Evolutionary conservation across 1,140 invertebrate species (phyloP).

Genomic region (Metaphire vulgaris): DNA sequence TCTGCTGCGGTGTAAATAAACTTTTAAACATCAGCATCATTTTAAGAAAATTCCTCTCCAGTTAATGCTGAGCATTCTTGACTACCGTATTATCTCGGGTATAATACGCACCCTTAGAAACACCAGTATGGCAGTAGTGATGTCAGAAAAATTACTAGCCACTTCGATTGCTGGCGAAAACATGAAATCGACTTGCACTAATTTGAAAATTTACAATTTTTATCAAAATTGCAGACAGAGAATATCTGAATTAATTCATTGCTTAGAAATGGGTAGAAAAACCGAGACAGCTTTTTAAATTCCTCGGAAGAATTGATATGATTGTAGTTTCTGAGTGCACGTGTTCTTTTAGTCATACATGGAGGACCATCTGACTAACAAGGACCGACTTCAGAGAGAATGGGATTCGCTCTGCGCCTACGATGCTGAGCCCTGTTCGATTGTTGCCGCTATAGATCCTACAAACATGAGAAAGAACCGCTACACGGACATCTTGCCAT

Average conservation of each 20-base stretch:
- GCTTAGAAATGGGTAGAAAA: background rate
- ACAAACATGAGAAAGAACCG: constrained; percentile 52
- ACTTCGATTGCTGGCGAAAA: too few species aligned
- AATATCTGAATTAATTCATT: too few species aligned
- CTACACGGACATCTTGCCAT: constrained; percentile 71
- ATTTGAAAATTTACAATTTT: too few species aligned
- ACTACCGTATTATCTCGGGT: background rate
- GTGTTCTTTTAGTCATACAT: background rate
- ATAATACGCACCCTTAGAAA: background rate
- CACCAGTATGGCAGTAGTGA: background rate
- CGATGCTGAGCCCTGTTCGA: constrained; percentile 82
- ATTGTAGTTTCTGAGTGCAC: background rate
- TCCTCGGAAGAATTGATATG: background rate
- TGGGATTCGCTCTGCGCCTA: constrained; percentile 90
- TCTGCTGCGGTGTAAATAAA: background rate
- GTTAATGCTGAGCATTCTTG: too few species aligned
- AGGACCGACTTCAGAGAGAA: constrained; percentile 88
- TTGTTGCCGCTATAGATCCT: constrained; percentile 61
- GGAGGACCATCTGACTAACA: constrained; percentile 94
- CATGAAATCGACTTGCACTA: too few species aligned
- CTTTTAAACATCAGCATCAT: background rate
- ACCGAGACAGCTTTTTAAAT: background rate
- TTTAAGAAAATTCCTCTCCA: background rate
- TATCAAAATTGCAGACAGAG: too few species aligned
- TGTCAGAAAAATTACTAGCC: background rate